Base-by-base conservation (phyloP, 1,140 invertebrate species). In the Myzus persicae region DNA sequence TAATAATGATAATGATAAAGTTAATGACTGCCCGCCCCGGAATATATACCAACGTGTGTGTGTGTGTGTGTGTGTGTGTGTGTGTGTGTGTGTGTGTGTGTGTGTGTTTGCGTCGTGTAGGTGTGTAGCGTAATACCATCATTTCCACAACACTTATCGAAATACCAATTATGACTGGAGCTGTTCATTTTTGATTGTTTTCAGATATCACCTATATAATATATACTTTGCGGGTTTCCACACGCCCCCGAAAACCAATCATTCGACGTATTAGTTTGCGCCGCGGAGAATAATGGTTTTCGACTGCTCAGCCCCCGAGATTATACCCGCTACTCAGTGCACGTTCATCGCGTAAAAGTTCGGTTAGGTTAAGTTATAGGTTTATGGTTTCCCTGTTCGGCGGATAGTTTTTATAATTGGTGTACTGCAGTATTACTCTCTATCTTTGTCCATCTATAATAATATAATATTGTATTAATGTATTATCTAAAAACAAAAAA, bases 131-230 rank as follows among this genome's bases (percentile, higher is more conserved):
- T 42, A 85, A n/a, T 48, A 88, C 51, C 87, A 51, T 38, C 87
- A 38, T 89, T 89, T 89, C 87, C 87, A 51, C 87, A 36, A 89
- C 46, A 89, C 87, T 89, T 51, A 89, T 89, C 87, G 46, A 89
- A 89, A 89, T 51, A 51, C 87, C 87, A 89, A 89, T 89, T 89
- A 89, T 51, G 46, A 51, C 20, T 8, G 31, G n/a, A 38, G 42
- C 40, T n/a, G 85, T 88, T 88, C 85, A 4, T 38, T 89, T 89
- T 51, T 48, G 87, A 89, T 89, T 51, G 87, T 89, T 88, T 48
- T 48, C 87, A 18, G 87, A 89, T 89, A 89, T 89, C 87, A 89
- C 87, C 20, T 51, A 24, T 20, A 6, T 14, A 22, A 6, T 14
- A 22, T 20, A 26, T 84, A n/a, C 44, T 46, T 51, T 22, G 7